Conservation (phyloP, 2,797 vertebrate species). For the Acipenser transmontanus region DNA sequence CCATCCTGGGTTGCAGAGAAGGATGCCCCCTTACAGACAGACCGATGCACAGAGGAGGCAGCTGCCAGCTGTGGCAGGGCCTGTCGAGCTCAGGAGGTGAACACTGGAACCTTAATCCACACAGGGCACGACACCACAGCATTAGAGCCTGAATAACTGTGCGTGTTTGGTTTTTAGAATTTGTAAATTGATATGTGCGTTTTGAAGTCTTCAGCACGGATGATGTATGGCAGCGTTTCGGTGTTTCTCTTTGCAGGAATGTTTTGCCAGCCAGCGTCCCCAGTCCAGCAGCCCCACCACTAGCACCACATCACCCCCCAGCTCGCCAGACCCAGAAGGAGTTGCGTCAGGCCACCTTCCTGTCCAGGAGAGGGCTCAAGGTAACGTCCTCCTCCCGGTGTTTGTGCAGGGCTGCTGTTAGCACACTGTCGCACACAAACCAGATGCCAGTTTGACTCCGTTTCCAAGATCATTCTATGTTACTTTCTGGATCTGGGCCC, state of each 20-base stretch:
- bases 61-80: slow-evolving; percentile 51
- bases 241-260: slow-evolving; percentile 34
- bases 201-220: neutral
- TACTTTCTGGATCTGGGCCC: too few relatives aligned
- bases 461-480: too few relatives aligned
- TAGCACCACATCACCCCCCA: slow-evolving; percentile 1
- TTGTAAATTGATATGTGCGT: too few relatives aligned
- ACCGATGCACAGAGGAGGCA: slow-evolving; percentile 52
- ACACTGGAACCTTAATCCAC: slow-evolving; percentile 11
- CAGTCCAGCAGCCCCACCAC: neutral
- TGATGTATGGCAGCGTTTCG: neutral
- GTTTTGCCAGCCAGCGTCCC: slow-evolving; percentile 20
- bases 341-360: slow-evolving; percentile 86
- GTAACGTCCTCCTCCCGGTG: slow-evolving; percentile 44
- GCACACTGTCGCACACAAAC: too few relatives aligned
- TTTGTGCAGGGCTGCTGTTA: too few relatives aligned
- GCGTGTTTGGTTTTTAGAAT: too few relatives aligned
- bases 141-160: neutral
- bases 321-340: slow-evolving; percentile 69
- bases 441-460: too few relatives aligned
- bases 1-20: slow-evolving; percentile 39
- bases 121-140: neutral
- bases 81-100: slow-evolving; percentile 74
- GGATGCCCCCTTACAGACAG: slow-evolving; percentile 39
- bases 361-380: slow-evolving; percentile 86